phyloP scores from a whole-genome alignment of 1,140 invertebrate genomes.

The Bombus sylvicola region DNA sequence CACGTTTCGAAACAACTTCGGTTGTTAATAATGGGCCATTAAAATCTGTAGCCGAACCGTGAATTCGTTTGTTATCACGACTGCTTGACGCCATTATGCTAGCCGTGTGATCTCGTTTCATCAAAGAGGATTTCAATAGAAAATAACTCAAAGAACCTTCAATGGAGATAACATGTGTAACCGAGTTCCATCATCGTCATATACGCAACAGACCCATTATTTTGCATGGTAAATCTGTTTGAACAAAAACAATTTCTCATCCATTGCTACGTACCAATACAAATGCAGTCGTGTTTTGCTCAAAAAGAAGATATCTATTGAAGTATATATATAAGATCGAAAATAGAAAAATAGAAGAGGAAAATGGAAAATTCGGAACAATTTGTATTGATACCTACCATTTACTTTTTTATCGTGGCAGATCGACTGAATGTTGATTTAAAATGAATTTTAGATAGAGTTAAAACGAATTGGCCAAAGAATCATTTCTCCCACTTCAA shows the following conservation, averaged over 20 bases:
- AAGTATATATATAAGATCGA: background rate
- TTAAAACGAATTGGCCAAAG: background rate
- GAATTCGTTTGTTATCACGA: conserved; percentile 13
- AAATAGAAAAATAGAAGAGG: no score
- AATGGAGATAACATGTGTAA: background rate
- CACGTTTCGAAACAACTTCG: background rate
- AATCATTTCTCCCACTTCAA: background rate
- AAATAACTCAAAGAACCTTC: no score
- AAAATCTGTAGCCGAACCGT: background rate
- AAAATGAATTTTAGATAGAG: background rate
- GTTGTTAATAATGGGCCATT: conserved; percentile 3
- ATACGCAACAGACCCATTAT: background rate
- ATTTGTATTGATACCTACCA: no score
- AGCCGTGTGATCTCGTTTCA: background rate
- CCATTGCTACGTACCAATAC: background rate
- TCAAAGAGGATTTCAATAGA: no score
- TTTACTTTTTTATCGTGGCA: background rate
- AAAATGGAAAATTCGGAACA: background rate
- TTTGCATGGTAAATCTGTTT: background rate
- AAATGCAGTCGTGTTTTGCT: background rate
- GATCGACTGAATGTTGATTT: background rate
- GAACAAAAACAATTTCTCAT: background rate
- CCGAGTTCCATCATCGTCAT: background rate
- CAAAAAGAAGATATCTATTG: background rate
- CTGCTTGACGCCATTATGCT: background rate